phyloP scores from a whole-genome alignment of 2,113 vertebrate genomes.

The Muscicapa adusta region DNA sequence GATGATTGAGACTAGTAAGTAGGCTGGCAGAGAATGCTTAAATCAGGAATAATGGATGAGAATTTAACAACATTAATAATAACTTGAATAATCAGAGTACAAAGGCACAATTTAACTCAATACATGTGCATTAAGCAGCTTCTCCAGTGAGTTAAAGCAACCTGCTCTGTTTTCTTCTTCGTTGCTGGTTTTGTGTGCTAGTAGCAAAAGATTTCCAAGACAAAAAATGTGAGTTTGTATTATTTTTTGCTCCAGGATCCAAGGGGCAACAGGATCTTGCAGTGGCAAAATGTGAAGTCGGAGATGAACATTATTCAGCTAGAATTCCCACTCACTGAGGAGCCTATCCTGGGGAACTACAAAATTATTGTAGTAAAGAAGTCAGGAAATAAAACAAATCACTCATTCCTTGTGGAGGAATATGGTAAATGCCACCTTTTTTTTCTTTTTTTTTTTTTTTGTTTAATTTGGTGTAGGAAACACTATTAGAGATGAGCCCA shows the following conservation, averaged over 20 bases:
- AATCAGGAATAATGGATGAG: background rate
- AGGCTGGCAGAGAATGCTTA: background rate
- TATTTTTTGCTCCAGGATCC: conserved; percentile 53
- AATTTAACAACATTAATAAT: background rate
- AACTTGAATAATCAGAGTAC: background rate
- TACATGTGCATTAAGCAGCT: background rate
- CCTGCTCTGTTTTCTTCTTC: background rate
- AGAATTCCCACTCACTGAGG: conserved; percentile 40
- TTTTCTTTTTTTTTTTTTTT: too few relatives aligned
- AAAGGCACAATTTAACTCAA: background rate
- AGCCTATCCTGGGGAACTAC: conserved; percentile 63
- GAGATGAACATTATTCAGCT: conserved; percentile 23
- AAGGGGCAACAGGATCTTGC: conserved; percentile 48
- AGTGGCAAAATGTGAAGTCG: conserved; percentile 46
- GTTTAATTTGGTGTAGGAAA: background rate
- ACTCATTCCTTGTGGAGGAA: conserved; percentile 57
- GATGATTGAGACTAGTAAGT: background rate
- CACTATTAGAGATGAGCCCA: background rate
- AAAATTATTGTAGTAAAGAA: background rate
- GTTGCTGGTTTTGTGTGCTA: background rate
- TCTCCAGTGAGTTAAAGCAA: background rate
- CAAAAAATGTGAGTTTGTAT: background rate
- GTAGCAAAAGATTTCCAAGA: background rate
- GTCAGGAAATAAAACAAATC: background rate
- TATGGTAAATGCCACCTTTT: conserved; percentile 36